Percentiles rank a stretch among this genome's conserved stretches.
Evolutionary conservation across 64 coral and sea anemone genomes (phyloP).

Genomic region (Pachyseris speciosa): DNA sequence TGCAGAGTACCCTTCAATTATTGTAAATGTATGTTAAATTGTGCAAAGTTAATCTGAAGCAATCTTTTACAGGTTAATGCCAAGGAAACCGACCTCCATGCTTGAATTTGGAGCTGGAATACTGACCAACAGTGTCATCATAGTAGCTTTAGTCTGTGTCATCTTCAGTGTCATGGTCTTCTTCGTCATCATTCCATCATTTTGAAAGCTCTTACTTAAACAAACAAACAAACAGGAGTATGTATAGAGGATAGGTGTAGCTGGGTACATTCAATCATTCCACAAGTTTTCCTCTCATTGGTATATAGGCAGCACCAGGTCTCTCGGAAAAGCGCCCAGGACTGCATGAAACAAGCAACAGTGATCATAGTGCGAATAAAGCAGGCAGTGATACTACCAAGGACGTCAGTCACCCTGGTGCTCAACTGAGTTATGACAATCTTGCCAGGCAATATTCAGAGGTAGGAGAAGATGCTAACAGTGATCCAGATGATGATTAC

Average conservation of each 20-base stretch:
- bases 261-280: neutral
- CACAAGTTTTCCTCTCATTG: neutral
- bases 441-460: constrained; percentile 1
- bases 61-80: neutral
- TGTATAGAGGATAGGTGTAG: too few species aligned
- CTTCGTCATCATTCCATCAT: too few species aligned
- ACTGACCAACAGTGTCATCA: too few species aligned
- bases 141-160: neutral
- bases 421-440: neutral
- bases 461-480: constrained; percentile 41
- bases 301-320: neutral
- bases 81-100: neutral
- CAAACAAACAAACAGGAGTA: too few species aligned
- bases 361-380: neutral
- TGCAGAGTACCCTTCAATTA: neutral
- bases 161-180: neutral
- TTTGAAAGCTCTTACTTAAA: neutral
- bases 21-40: neutral
- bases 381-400: neutral
- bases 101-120: neutral
- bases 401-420: neutral
- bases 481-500: constrained; percentile 20
- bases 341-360: neutral
- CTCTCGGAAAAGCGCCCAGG: neutral
- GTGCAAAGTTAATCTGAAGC: neutral